Conservation (phyloP, 2,113 vertebrate genomes). For the Colistium nudipinnis region DNA sequence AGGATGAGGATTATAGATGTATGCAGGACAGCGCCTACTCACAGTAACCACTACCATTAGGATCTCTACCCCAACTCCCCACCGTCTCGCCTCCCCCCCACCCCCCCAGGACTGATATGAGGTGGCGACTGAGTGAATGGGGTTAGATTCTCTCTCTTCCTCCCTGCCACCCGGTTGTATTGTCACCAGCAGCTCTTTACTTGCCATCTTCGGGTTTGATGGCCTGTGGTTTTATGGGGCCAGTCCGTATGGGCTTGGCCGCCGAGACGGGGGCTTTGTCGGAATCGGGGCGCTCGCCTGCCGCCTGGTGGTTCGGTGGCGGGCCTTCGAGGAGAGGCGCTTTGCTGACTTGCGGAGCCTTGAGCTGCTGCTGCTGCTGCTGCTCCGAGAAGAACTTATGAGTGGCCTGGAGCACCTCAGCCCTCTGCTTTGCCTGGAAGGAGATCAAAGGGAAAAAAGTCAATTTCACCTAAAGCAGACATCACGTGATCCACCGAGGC, state of each 20-base stretch:
- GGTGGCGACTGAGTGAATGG: slow-evolving; percentile 54
- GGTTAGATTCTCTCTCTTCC: slow-evolving; percentile 50
- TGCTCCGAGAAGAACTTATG: slow-evolving; percentile 99
- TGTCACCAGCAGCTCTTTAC: slow-evolving; percentile 70
- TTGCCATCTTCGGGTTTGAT: slow-evolving; percentile 98
- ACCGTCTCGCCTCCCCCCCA: slow-evolving; percentile 45
- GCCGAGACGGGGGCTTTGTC: slow-evolving; percentile 86
- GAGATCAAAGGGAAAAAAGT: slow-evolving; percentile 35
- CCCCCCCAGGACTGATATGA: slow-evolving; percentile 56
- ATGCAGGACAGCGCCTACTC: slow-evolving; percentile 37
- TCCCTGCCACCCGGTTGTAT: slow-evolving; percentile 39
- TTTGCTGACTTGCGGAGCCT: slow-evolving; percentile 88
- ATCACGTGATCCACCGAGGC: no score
- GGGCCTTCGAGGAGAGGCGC: slow-evolving; percentile 81
- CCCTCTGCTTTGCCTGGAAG: slow-evolving; percentile 95
- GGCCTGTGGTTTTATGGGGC: slow-evolving; percentile 98
- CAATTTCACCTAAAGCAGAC: no score
- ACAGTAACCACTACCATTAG: slow-evolving; percentile 46
- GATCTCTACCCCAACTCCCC: slow-evolving; percentile 23
- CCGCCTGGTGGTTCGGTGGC: slow-evolving; percentile 82
- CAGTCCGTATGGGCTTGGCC: slow-evolving; percentile 94
- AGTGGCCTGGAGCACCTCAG: slow-evolving; percentile 98
- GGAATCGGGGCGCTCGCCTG: slow-evolving; percentile 80
- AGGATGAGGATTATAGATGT: slow-evolving; percentile 41
- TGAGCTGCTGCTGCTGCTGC: slow-evolving; percentile 87